Evolutionary conservation across 2,113 vertebrate genomes (phyloP).

Genomic region (Poecile atricapillus): DNA sequence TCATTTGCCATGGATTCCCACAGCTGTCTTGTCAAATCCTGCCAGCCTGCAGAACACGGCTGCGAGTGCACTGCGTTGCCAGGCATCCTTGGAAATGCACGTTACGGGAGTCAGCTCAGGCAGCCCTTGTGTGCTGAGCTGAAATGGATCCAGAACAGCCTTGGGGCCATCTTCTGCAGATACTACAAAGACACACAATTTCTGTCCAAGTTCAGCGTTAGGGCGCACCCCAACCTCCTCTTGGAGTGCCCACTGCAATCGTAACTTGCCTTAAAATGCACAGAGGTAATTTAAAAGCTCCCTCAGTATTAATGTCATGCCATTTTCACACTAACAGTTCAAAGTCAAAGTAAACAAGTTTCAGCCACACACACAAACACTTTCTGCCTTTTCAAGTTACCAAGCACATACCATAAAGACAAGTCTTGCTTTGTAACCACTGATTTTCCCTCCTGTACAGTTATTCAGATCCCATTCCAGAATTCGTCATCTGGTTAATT

Average conservation of each 20-base stretch:
- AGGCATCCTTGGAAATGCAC: not conserved
- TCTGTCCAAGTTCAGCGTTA: not conserved
- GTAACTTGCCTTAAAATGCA: not conserved
- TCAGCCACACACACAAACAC: not conserved
- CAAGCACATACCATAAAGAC: not conserved
- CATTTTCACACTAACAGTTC: not conserved
- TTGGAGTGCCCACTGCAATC: not conserved
- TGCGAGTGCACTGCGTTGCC: accelerated
- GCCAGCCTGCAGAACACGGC: not conserved
- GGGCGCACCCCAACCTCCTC: not conserved
- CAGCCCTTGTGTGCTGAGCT: not conserved
- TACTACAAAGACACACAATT: not conserved
- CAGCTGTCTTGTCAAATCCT: not conserved
- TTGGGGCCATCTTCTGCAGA: not conserved
- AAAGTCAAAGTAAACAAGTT: conserved; percentile 21
- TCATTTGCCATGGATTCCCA: not conserved
- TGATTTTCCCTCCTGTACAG: not conserved
- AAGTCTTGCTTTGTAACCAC: not conserved
- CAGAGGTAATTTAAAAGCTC: not conserved
- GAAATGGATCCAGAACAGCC: not conserved
- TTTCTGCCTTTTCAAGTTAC: not conserved
- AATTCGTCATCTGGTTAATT: conserved; percentile 12
- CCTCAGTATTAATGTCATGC: not conserved
- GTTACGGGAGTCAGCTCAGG: not conserved
- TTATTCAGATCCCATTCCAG: conserved; percentile 52